Evolutionary conservation across 64 coral and sea anemone species (phyloP).

Genomic region (Actinia tenebrosa): DNA sequence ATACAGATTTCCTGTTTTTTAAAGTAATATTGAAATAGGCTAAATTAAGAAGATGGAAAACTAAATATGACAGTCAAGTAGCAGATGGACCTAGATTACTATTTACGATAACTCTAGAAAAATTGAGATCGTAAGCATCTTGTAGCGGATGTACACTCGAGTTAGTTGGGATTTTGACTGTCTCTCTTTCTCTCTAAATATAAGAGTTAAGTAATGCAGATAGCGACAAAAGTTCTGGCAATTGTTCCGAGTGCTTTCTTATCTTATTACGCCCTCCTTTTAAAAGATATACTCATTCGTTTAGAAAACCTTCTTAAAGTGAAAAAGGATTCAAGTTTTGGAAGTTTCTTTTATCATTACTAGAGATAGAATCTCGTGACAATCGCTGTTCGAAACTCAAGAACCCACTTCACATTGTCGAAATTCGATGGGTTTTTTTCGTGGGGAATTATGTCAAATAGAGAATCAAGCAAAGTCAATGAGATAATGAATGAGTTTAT

Average conservation of each 20-base stretch:
- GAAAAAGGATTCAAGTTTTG: background rate
- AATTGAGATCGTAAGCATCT: background rate
- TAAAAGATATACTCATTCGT: background rate
- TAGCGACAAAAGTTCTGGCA: background rate
- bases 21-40: background rate
- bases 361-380: background rate
- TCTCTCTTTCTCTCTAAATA: background rate
- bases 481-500: too few species aligned
- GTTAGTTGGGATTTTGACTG: background rate
- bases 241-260: background rate
- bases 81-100: background rate
- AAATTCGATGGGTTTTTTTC: background rate
- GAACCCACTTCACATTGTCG: background rate
- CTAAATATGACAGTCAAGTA: background rate
- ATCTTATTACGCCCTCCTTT: background rate
- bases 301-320: background rate
- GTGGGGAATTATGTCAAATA: too few species aligned
- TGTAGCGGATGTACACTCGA: background rate
- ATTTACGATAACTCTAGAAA: background rate
- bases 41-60: too few species aligned
- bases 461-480: too few species aligned
- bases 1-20: background rate
- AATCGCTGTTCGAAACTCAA: background rate
- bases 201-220: background rate
- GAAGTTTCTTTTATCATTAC: background rate